Evolutionary conservation across 1,140 invertebrate genomes (phyloP), one percentile per base, ranked within the genome.

Genomic region (Nasonia giraulti): DNA sequence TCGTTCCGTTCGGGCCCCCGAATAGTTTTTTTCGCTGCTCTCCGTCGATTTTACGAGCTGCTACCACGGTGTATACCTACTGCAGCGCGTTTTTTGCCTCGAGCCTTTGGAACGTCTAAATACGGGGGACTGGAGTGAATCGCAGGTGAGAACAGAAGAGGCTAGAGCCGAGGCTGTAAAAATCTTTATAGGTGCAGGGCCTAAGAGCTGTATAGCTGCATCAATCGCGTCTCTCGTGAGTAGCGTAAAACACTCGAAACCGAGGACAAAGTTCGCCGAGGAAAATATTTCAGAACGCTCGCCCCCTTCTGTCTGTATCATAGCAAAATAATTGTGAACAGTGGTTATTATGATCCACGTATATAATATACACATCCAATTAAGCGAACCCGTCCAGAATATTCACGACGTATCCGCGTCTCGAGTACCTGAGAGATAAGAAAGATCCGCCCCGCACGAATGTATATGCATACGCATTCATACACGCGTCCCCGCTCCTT

Each of bases 11-110:
- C 47, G 71, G 47, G 33, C 33, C 20, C 27, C 11, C 62, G 66
- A n/a, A 33, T 23, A 4, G 1, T 62, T 71, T 71, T 71, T 27
- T 6, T 37, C 5, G 5, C 33, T 37, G 5, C 33, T 44, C 17
- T 80, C 40, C 40, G 10, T 50, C 44, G 44, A 82, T 82, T 82
- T 83, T 83, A 77, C 74, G 81, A 83, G 74, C 81, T 76, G 73
- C 81, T 77, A 33, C 81, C 62, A 82, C 55, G 40, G 71, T 20
- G 17, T 62, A 62, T 62, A 62, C 55, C 20, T n/a, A n/a, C 55
- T 62, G 33, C 50, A 17, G 10, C 27, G 37, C 5, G 76, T 83
- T 83, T 83, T 74, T 76, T 76, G 55, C 74, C 47, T 37, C 17
- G 31, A 10, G 2, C 55, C 27, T 68, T 83, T 66, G 69, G 47